A percentile compares a stretch with the other conserved stretches of the same genome.
phyloP scores from a whole-genome alignment of 2,113 vertebrate genomes.

The Siniperca chuatsi region DNA sequence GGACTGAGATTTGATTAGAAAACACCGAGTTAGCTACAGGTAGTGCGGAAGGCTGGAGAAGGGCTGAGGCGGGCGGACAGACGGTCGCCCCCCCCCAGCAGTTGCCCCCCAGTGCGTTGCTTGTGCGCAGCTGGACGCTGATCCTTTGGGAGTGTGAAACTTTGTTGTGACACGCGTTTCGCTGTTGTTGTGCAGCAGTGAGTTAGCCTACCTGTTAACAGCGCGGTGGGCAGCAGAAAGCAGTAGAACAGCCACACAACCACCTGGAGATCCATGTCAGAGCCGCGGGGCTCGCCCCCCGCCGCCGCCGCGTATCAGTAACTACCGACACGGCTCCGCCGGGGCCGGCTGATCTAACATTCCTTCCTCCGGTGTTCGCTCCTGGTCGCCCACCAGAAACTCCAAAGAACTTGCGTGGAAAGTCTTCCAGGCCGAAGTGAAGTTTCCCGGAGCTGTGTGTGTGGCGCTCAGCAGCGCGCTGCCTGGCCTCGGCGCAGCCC shows the following conservation, averaged over 20 bases:
- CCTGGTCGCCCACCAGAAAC: slow-evolving; percentile 15
- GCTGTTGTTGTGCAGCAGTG: too few relatives aligned
- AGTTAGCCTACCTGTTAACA: slow-evolving; percentile 62
- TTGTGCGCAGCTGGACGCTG: too few relatives aligned
- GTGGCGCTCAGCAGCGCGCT: too few relatives aligned
- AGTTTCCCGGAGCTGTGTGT: background rate
- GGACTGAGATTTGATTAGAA: too few relatives aligned
- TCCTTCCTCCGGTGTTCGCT: background rate
- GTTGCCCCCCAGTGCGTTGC: too few relatives aligned
- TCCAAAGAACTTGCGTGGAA: background rate
- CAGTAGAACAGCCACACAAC: slow-evolving; percentile 71
- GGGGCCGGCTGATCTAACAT: slow-evolving; percentile 1
- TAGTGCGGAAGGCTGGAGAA: too few relatives aligned
- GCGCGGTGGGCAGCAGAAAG: slow-evolving; percentile 64
- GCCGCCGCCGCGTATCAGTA: background rate
- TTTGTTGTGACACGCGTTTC: background rate
- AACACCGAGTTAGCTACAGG: too few relatives aligned
- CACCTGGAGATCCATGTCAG: slow-evolving; percentile 78
- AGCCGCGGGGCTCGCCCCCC: too few relatives aligned
- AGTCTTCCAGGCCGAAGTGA: background rate
- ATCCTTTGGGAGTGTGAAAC: background rate
- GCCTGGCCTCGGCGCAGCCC: background rate
- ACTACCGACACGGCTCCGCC: slow-evolving; percentile 17
- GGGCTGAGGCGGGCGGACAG: too few relatives aligned
- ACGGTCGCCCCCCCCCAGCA: too few relatives aligned